Conservation (phyloP, 2,113 vertebrate genomes). For the Tamias sibiricus region DNA sequence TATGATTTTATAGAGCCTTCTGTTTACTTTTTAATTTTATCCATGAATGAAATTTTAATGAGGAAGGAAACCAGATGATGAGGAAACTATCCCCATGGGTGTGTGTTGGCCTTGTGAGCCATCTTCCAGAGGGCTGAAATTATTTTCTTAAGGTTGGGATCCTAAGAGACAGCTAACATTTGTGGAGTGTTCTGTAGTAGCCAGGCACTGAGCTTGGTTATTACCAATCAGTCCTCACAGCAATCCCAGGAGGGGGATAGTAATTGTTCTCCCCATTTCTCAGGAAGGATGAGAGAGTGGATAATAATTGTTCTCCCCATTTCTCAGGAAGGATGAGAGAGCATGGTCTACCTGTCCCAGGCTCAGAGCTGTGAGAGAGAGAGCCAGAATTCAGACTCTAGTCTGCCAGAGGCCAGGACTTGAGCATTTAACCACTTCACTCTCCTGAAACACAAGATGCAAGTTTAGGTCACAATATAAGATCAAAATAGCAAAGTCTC, state of each 20-base stretch:
- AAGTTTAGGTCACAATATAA: background rate
- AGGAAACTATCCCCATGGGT: background rate
- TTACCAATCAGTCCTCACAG: background rate
- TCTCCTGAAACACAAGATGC: background rate
- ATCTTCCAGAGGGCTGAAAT: background rate
- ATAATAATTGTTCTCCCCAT: background rate
- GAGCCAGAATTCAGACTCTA: background rate
- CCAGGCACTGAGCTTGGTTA: background rate
- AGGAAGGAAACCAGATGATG: conserved; percentile 11
- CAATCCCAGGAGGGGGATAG: background rate
- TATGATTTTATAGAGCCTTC: conserved; percentile 49
- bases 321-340: background rate
- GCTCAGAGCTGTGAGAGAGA: background rate
- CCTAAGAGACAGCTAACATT: background rate
- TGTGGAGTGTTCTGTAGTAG: background rate
- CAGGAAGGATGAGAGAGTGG: no score
- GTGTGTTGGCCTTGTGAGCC: background rate
- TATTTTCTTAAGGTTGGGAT: background rate
- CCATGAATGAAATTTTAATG: conserved; percentile 60
- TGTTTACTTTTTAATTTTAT: conserved; percentile 43
- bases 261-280: background rate
- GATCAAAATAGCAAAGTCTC: background rate
- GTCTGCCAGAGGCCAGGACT: background rate
- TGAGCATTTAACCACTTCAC: background rate
- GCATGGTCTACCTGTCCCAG: no score